Evolutionary conservation across 2,888 invertebrate genomes (phyloP), one percentile per base, ranked within the genome.

Genomic region (Rhamphomyia laevipes): DNA sequence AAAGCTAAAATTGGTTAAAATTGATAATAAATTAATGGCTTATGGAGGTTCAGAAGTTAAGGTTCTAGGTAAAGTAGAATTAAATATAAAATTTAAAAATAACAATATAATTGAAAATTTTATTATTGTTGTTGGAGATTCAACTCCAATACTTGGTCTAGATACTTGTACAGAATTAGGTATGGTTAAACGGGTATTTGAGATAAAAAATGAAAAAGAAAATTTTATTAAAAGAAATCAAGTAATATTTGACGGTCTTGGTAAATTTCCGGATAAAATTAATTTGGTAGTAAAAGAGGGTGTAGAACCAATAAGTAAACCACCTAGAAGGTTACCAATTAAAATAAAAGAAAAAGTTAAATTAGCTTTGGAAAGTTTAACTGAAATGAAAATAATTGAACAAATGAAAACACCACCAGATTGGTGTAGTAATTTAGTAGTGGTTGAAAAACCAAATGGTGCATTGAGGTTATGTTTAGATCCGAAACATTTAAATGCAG

Each of bases 401-500:
- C 31, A 4, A 44, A 23, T 17, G 17, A 52, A 60, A 51, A n/a
- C n/a, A n/a, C n/a, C n/a, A n/a, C n/a, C n/a, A n/a, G n/a, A n/a
- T n/a, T n/a, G n/a, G n/a, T n/a, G n/a, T n/a, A n/a, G n/a, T n/a
- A n/a, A n/a, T n/a, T n/a, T n/a, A n/a, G n/a, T n/a, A n/a, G n/a
- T n/a, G n/a, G n/a, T n/a, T n/a, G n/a, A n/a, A n/a, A n/a, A n/a
- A n/a, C n/a, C n/a, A n/a, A n/a, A n/a, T n/a, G 51, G 50, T 12
- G 52, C 51, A 7, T 30, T 61, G n/a, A 42, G 61, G 27, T 27
- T 62, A 10, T 62, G 62, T 50, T 43, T 63, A 42, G 60, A 62
- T 43, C 60, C 63, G 6, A 46, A 52, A 31, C 53, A 59, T 38
- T 48, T 55, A 44, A 60, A 57, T 50, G 54, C 56, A 52, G 42